These are phyloP conservation scores for Sussaba pulchella DNA, from an alignment of 2,888 invertebrate species.

Conservation along the genomic window DNA sequence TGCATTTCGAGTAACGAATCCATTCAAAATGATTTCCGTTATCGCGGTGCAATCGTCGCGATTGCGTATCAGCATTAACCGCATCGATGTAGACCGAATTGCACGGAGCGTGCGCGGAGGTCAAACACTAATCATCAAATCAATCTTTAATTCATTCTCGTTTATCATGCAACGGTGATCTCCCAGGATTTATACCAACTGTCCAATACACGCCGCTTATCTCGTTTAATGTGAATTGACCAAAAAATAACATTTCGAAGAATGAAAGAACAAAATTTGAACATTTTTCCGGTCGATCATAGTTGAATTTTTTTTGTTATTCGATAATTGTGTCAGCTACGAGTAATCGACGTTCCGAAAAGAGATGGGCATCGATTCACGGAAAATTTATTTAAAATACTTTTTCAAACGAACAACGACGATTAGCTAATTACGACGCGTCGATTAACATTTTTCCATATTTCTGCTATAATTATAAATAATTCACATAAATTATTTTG, in stretches of 20 bases:
- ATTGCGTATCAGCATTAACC: too few species aligned
- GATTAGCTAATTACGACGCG: too few species aligned
- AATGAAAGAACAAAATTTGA: too few species aligned
- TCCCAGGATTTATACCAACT: neutral
- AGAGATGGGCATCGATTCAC: neutral
- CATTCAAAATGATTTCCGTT: too few species aligned
- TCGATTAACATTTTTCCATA: too few species aligned
- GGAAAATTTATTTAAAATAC: neutral
- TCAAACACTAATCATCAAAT: neutral
- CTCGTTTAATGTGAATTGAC: neutral
- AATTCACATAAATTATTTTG: too few species aligned
- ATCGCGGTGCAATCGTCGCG: too few species aligned
- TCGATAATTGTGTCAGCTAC: too few species aligned
- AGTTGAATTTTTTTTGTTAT: too few species aligned
- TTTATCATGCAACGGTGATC: neutral
- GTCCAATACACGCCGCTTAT: neutral
- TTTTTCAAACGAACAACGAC: too few species aligned
- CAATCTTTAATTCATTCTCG: slow-evolving; percentile 8
- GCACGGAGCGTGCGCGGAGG: neutral
- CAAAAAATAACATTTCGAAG: neutral
- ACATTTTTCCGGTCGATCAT: too few species aligned
- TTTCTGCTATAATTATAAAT: too few species aligned
- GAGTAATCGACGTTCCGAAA: neutral
- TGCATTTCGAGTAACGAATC: neutral
- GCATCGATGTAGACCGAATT: neutral